Conservation (phyloP, 2,888 invertebrate genomes). For the Gandaritis pyraliata region DNA sequence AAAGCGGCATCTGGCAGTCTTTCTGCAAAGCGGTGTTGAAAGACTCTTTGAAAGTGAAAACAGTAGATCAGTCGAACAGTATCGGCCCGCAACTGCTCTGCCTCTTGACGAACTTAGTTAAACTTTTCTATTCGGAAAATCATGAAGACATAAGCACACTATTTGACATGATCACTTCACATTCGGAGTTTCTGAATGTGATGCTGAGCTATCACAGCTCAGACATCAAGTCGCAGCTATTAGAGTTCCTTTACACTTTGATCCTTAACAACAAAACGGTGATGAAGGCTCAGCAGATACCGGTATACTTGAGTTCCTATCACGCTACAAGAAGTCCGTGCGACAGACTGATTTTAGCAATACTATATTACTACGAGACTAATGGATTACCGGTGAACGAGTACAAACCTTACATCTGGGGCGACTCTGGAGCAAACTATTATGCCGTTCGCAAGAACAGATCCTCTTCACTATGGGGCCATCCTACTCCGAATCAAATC, state of each 20-base stretch:
- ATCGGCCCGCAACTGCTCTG: conserved; percentile 80
- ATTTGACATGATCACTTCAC: conserved; percentile 90
- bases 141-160: conserved; percentile 80
- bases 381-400: conserved; percentile 86
- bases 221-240: conserved; percentile 84
- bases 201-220: conserved; percentile 82
- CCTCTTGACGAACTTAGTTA: conserved; percentile 82
- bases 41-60: conserved; percentile 83
- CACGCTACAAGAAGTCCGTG: conserved; percentile 87
- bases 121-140: conserved; percentile 80
- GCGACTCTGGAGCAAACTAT: conserved; percentile 90
- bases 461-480: conserved; percentile 85
- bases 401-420: conserved; percentile 93
- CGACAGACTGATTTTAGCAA: conserved; percentile 88
- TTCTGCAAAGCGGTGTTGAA: conserved; percentile 88
- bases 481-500: conserved; percentile 89
- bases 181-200: conserved; percentile 90
- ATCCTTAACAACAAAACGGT: conserved; percentile 86
- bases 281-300: conserved; percentile 88
- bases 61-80: conserved; percentile 59
- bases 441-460: conserved; percentile 87
- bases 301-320: conserved; percentile 91
- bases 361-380: conserved; percentile 88
- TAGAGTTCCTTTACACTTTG: conserved; percentile 87
- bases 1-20: conserved; percentile 82